phyloP scores from a whole-genome alignment of 2,113 vertebrate species.

The Gavialis gangeticus region DNA sequence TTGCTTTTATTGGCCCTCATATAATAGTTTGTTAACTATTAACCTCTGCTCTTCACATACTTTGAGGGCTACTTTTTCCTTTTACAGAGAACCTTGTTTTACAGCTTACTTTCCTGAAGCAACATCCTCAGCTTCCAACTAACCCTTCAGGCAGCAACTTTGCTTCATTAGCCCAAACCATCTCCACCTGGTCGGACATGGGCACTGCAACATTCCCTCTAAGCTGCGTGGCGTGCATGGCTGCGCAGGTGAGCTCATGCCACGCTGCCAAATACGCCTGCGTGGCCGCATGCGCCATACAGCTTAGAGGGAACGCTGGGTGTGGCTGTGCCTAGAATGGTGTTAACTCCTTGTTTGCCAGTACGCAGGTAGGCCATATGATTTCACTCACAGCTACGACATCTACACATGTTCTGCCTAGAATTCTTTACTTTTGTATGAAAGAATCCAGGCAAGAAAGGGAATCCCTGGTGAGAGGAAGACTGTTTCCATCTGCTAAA shows the following conservation, averaged over 20 bases:
- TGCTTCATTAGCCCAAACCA: neutral
- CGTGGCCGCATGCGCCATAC: too few species aligned
- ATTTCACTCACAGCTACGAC: neutral
- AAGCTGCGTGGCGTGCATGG: too few species aligned
- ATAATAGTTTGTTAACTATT: neutral
- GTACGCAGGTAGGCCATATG: neutral
- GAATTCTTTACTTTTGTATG: neutral
- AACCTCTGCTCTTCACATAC: neutral
- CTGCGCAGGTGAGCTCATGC: too few species aligned
- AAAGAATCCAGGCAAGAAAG: neutral
- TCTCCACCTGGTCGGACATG: neutral
- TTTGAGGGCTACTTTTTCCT: neutral
- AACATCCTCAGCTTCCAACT: neutral
- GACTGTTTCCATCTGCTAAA: neutral
- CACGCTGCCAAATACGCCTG: too few species aligned
- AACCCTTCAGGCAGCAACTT: neutral
- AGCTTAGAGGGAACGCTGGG: too few species aligned
- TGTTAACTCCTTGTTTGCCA: neutral
- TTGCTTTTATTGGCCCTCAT: neutral
- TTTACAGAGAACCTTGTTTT: neutral
- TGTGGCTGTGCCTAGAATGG: neutral
- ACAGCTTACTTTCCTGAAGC: neutral
- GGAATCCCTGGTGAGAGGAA: neutral
- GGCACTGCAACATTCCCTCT: neutral
- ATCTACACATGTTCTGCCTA: neutral